Evolutionary conservation across 2,113 vertebrate genomes (phyloP).

Genomic region (Agelaius phoeniceus): DNA sequence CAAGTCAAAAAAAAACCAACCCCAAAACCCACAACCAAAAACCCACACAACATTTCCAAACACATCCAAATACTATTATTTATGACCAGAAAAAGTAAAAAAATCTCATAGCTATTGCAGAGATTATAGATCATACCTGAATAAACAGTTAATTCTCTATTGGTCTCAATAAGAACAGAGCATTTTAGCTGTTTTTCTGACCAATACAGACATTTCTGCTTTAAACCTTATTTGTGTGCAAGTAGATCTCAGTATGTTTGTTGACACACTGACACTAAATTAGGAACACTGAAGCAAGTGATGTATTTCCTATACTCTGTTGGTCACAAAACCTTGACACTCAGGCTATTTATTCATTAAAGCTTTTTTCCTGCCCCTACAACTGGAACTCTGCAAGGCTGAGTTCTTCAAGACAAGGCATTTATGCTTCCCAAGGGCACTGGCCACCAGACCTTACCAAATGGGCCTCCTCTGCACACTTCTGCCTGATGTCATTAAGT

Average conservation of each 20-base stretch:
- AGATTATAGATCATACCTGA: not conserved
- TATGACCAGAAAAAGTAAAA: not conserved
- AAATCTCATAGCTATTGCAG: not conserved
- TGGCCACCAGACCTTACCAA: slow-evolving; percentile 76
- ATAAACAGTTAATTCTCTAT: not conserved
- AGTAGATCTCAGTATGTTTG: not conserved
- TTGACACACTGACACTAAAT: not conserved
- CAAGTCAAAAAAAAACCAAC: not conserved
- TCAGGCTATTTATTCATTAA: not conserved
- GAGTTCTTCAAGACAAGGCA: not conserved
- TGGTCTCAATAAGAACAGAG: not conserved
- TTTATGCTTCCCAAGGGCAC: not conserved
- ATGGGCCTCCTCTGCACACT: slow-evolving; percentile 89
- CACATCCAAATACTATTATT: not conserved
- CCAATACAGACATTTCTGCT: not conserved
- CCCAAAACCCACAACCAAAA: not conserved
- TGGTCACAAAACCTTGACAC: not conserved
- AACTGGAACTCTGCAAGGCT: not conserved
- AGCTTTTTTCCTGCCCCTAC: not conserved
- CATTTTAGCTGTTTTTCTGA: not conserved
- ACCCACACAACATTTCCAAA: not conserved
- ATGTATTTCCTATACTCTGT: not conserved
- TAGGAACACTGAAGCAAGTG: not conserved
- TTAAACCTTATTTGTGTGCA: not conserved
- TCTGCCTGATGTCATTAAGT: slow-evolving; percentile 85